Evolutionary conservation across 2,888 invertebrate species (phyloP).

Genomic region (Nineta flava): DNA sequence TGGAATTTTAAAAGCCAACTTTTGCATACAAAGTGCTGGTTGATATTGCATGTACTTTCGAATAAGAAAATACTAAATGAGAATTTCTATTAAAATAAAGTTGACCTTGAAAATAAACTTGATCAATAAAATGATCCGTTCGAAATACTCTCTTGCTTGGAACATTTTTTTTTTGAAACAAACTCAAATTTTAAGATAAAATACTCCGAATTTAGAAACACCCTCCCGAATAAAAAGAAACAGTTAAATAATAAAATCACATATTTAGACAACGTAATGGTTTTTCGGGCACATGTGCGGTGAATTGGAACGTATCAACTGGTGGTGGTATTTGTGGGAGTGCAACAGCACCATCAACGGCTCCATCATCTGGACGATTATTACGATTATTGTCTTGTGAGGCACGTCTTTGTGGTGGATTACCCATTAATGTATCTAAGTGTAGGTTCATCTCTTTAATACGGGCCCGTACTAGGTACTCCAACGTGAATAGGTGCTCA

Average conservation of each 20-base stretch:
- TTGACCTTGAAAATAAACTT: no score
- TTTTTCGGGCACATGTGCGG: conserved; percentile 54
- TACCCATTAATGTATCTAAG: conserved; percentile 34
- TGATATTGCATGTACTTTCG: no score
- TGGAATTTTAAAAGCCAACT: no score
- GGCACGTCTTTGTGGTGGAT: conserved; percentile 15
- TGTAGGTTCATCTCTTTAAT: conserved; percentile 36
- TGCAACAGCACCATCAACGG: conserved; percentile 28
- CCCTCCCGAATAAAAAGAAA: no score
- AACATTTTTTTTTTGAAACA: no score
- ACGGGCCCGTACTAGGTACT: conserved; percentile 37
- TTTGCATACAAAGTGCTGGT: no score
- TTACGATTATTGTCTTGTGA: not conserved
- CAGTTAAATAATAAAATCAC: not conserved
- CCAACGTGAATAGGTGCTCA: conserved; percentile 62
- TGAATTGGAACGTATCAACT: conserved; percentile 46
- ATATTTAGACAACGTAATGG: conserved; percentile 66
- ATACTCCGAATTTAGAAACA: no score
- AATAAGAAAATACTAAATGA: no score
- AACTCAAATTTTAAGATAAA: no score
- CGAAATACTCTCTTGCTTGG: no score
- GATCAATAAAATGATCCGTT: no score
- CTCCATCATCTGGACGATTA: conserved; percentile 21
- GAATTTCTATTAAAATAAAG: no score
- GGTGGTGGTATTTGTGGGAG: conserved; percentile 19